Evolutionary conservation across 1,140 invertebrate genomes (phyloP).

Genomic region (Penaeus japonicus): DNA sequence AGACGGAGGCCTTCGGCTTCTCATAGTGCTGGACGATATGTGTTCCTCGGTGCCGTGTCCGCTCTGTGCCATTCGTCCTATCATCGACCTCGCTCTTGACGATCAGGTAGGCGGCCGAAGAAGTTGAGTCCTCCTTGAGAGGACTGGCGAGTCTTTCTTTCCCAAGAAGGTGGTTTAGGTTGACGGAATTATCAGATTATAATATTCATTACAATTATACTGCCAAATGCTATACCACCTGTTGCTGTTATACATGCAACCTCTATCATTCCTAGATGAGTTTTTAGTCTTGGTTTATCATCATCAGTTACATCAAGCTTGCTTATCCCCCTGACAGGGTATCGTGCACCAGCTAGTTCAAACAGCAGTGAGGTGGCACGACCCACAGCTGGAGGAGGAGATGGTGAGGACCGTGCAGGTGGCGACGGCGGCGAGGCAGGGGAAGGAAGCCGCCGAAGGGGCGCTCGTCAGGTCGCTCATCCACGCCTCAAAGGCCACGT

Average conservation of each 20-base stretch:
- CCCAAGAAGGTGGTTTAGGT: no score
- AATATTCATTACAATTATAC: no score
- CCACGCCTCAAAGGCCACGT: neutral
- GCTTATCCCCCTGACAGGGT: neutral
- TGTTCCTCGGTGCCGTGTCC: constrained; percentile 23
- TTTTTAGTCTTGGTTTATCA: no score
- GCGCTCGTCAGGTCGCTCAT: neutral
- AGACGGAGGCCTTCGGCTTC: neutral
- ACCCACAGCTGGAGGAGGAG: neutral
- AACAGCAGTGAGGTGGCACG: constrained; percentile 2
- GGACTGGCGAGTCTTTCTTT: no score
- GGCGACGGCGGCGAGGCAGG: neutral
- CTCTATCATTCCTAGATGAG: no score
- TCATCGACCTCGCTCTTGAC: constrained; percentile 31
- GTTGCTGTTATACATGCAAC: no score
- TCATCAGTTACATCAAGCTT: no score
- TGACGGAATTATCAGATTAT: no score
- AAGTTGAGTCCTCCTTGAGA: neutral
- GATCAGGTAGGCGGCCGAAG: constrained; percentile 1
- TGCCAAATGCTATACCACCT: no score
- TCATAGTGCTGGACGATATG: constrained; percentile 32
- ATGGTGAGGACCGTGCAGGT: neutral
- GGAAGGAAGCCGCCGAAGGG: constrained; percentile 2
- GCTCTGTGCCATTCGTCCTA: constrained; percentile 19
- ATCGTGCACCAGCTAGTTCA: constrained; percentile 4